Evolutionary conservation across 2,113 vertebrate species (phyloP), one percentile per base, ranked within the genome.

Genomic region (Laticauda colubrina): DNA sequence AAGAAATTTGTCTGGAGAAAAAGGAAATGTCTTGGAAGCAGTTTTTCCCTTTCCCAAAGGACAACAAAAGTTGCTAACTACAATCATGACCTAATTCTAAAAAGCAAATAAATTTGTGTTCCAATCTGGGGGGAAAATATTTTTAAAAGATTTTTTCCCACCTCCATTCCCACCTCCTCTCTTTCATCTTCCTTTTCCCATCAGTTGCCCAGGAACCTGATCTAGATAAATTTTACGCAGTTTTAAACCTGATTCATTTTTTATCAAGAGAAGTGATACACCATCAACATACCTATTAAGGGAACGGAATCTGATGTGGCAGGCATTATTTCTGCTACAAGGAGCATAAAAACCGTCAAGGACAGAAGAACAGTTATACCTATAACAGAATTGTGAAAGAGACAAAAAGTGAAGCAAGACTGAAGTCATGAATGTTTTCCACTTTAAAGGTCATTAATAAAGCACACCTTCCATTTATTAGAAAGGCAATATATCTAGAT

Each of bases 321-420:
- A 39, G 98, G 98, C 98, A 99, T 99, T 95, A 99, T 99, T 96
- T 99, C 98, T 85, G 98, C 98, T 56, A 99, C 98, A 91, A 99
- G 97, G 89, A 99, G 96, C 98, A 99, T 99, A 96, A 99, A 99
- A 69, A 99, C 98, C 0, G 98, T 99, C 88, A 99, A 96, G n/a
- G 98, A 99, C 96, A 99, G 97, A 91, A 99, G 98, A 59, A 99
- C 98, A 1, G 98, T 99, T 94, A 99, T 99, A 90, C 98, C 98
- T 99, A 94, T 85, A 95, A 92, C 53, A 92, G 61, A 91, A 34
- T 94, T 94, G 93, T 85, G 9, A 95, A 56, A 45, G 90, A 95
- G 24, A 12, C 48, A 34, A 94, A 94, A 51, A 29, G 75, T 90
- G 34, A 96, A 87, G 24, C 81, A 8, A 29, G 34, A 45, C 21